Conservation (phyloP, 37 sponge, comb jelly and placozoan genomes). For the Corticium candelabrum region DNA sequence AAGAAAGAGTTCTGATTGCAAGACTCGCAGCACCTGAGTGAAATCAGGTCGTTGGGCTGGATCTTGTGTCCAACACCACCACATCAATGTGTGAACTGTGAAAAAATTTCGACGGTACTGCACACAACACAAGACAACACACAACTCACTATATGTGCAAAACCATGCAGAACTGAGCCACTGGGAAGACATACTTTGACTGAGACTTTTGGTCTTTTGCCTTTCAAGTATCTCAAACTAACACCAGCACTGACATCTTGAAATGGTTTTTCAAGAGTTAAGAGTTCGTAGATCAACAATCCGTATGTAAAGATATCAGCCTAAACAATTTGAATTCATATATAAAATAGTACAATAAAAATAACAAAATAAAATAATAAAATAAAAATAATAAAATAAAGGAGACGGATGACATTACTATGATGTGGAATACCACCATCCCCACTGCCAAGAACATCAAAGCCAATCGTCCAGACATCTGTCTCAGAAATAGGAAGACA, state of each 20-base stretch:
- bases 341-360: too few species aligned
- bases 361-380: too few species aligned
- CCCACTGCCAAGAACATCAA: too few species aligned
- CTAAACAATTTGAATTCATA: neutral
- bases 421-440: too few species aligned
- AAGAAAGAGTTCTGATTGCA: neutral
- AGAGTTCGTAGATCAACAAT: neutral
- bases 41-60: conserved; percentile 61
- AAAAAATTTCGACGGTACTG: neutral
- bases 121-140: neutral
- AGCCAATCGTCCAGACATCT: too few species aligned
- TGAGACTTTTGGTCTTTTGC: neutral
- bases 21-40: conserved; percentile 22
- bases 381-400: too few species aligned
- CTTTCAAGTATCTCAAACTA: neutral
- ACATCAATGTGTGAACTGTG: conserved; percentile 32
- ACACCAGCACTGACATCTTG: neutral
- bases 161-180: too few species aligned
- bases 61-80: conserved; percentile 74
- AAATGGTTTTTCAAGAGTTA: neutral
- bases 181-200: neutral
- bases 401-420: too few species aligned
- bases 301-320: neutral
- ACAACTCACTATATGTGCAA: too few species aligned
- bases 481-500: too few species aligned